Evolutionary conservation across 2,113 vertebrate species (phyloP).

Genomic region (Ophiodon elongatus): DNA sequence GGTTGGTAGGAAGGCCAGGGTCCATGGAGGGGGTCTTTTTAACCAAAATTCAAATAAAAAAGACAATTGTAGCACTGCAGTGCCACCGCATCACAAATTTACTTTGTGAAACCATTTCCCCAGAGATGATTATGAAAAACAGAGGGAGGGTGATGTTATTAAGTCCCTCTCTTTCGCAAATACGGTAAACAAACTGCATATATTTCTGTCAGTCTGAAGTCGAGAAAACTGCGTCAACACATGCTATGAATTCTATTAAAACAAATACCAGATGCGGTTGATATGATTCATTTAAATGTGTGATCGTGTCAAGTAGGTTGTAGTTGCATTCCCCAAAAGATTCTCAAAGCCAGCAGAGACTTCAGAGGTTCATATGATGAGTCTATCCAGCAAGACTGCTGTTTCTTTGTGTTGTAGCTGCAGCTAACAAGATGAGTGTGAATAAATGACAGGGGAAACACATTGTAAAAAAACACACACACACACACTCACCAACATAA

Average conservation of each 20-base stretch:
- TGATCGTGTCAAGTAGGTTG: conserved; percentile 19
- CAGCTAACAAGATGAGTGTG: conserved; percentile 6
- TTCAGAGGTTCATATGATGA: neutral
- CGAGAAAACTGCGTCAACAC: conserved; percentile 8
- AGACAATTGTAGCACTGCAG: conserved; percentile 15
- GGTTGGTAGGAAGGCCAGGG: neutral
- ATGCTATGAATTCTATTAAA: neutral
- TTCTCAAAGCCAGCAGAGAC: conserved; percentile 6
- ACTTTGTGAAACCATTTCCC: conserved; percentile 8
- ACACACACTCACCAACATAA: neutral
- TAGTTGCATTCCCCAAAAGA: conserved; percentile 26
- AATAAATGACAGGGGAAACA: neutral
- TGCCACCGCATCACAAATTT: neutral
- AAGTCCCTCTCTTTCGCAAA: neutral
- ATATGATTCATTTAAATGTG: neutral
- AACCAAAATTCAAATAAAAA: conserved; percentile 25
- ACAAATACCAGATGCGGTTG: conserved; percentile 7
- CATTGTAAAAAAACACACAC: neutral
- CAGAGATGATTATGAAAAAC: conserved; percentile 5
- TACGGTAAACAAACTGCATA: neutral
- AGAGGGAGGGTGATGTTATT: neutral
- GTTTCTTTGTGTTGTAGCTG: conserved; percentile 7
- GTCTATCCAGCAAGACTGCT: neutral
- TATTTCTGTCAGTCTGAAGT: conserved; percentile 17
- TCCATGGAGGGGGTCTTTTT: conserved; percentile 1